Percentiles rank a stretch among this genome's conserved stretches.
phyloP scores from a whole-genome alignment of 2,888 invertebrate species.

The Eulithis prunata region DNA sequence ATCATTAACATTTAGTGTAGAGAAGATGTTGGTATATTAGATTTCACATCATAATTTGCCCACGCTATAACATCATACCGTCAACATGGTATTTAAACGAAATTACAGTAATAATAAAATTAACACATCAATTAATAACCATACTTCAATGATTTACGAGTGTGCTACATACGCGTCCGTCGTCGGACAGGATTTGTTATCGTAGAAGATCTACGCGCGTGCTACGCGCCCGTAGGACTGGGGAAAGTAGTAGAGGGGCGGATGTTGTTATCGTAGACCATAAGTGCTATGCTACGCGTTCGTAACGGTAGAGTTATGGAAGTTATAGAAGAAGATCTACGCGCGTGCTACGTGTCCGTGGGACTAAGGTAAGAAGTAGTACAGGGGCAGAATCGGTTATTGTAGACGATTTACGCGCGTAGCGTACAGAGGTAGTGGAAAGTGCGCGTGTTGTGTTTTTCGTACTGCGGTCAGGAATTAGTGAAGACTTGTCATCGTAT shows the following conservation, averaged over 20 bases:
- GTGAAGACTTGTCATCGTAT: neutral
- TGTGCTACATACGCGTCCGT: too few species aligned
- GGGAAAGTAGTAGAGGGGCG: neutral
- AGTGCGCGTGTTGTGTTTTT: neutral
- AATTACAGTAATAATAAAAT: slow-evolving; percentile 5
- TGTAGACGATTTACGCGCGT: neutral
- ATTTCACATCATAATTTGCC: slow-evolving; percentile 12
- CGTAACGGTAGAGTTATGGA: neutral
- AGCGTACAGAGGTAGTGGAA: slow-evolving; percentile 42
- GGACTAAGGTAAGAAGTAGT: neutral
- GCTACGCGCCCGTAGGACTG: slow-evolving; percentile 3
- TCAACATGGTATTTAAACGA: neutral
- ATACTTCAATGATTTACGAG: neutral
- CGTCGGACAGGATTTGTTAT: neutral
- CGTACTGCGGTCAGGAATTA: neutral
- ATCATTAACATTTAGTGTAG: neutral
- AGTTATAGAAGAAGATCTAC: slow-evolving; percentile 4
- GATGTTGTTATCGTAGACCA: neutral
- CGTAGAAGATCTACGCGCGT: slow-evolving; percentile 8
- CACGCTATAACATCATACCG: slow-evolving; percentile 1
- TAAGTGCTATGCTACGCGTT: neutral
- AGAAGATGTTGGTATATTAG: neutral
- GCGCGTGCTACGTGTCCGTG: neutral
- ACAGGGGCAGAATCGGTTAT: neutral
- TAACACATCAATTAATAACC: neutral